Percentiles rank a stretch among this genome's conserved stretches.
phyloP scores from a whole-genome alignment of 2,888 invertebrate species.

The Plagiodera versicolora region DNA sequence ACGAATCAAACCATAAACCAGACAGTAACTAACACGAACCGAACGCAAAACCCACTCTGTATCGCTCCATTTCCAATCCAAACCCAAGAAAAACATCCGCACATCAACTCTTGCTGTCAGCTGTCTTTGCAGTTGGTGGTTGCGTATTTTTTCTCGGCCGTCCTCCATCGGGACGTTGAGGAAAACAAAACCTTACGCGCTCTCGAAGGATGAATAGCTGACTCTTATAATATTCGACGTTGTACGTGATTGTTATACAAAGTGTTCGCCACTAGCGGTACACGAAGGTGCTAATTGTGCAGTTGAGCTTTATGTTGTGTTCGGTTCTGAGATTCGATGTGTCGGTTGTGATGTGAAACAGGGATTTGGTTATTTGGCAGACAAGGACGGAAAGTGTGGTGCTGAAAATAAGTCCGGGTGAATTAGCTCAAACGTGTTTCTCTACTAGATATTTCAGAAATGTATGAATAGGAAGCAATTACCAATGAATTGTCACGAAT shows the following conservation, averaged over 20 bases:
- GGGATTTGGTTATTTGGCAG: too few relatives aligned
- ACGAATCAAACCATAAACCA: background rate
- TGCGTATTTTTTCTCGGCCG: background rate
- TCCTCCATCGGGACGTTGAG: too few relatives aligned
- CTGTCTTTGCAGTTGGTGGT: background rate
- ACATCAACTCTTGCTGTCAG: background rate
- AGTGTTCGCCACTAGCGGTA: background rate
- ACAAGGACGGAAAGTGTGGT: too few relatives aligned
- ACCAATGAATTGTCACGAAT: too few relatives aligned
- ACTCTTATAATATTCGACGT: slow-evolving; percentile 7
- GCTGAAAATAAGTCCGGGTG: too few relatives aligned
- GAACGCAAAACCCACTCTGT: background rate
- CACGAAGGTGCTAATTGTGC: slow-evolving; percentile 1
- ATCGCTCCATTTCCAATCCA: background rate
- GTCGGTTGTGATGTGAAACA: background rate
- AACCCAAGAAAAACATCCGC: background rate
- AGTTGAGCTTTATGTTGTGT: background rate
- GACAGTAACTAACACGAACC: background rate
- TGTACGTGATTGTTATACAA: slow-evolving; percentile 11
- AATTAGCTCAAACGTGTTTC: too few relatives aligned
- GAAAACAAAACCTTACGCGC: background rate
- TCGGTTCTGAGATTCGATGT: background rate
- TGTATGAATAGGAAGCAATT: too few relatives aligned
- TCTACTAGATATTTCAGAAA: too few relatives aligned
- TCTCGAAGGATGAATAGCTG: background rate